phyloP scores from a whole-genome alignment of 2,888 invertebrate species.

The Flexamia atlantica region DNA sequence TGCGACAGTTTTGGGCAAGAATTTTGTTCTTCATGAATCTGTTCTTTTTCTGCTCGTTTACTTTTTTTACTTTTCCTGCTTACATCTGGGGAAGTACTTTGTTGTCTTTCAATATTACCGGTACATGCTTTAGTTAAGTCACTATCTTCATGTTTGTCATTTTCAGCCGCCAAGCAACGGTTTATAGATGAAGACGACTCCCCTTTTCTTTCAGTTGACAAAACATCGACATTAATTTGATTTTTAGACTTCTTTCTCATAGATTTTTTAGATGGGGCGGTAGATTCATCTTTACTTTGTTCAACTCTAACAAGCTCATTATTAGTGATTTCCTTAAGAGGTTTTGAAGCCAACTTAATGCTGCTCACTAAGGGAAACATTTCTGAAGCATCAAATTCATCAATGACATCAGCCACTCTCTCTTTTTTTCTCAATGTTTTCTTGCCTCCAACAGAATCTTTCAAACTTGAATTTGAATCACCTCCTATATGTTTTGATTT shows the following conservation, averaged over 20 bases:
- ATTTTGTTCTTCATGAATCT: not conserved
- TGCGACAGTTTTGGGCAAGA: not conserved
- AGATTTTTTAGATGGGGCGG: not conserved
- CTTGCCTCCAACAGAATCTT: not conserved
- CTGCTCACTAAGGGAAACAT: slow-evolving; percentile 11
- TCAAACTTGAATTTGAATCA: not conserved
- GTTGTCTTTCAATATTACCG: not conserved
- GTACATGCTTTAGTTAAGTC: not conserved
- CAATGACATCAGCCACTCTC: not conserved
- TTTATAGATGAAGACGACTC: not conserved
- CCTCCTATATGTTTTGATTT: not conserved
- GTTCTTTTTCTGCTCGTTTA: not conserved
- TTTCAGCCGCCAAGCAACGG: no score
- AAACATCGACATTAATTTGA: not conserved
- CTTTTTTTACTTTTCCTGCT: not conserved
- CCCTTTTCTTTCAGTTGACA: not conserved
- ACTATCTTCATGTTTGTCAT: not conserved
- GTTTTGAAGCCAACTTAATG: not conserved
- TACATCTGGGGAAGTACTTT: not conserved
- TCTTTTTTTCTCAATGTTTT: not conserved
- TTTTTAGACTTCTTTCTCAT: not conserved
- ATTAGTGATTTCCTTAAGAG: slow-evolving; percentile 6
- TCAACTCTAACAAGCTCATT: not conserved
- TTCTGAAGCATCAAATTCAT: not conserved
- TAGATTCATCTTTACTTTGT: not conserved